Conservation (phyloP, 1,140 invertebrate genomes). For the Harlomillsia oculata region DNA sequence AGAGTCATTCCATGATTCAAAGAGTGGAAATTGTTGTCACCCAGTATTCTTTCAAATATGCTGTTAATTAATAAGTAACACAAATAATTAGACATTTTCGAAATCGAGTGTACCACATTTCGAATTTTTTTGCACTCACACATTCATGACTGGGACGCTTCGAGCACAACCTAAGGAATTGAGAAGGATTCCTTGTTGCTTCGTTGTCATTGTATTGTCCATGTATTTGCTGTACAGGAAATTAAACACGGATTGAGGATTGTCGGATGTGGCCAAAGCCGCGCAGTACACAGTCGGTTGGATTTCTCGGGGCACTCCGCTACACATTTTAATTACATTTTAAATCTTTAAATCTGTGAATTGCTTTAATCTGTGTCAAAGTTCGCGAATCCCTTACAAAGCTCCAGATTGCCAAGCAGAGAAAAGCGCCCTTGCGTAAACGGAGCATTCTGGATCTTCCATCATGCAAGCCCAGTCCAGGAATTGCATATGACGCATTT, state of each 20-base stretch:
- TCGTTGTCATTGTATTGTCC: neutral
- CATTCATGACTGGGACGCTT: neutral
- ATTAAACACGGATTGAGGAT: neutral
- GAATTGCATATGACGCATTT: constrained; percentile 11
- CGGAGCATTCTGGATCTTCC: constrained; percentile 4
- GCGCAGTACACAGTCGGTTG: constrained; percentile 17
- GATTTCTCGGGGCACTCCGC: constrained; percentile 15
- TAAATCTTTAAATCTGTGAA: too few relatives aligned
- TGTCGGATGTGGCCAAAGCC: constrained; percentile 11
- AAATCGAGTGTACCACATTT: too few relatives aligned
- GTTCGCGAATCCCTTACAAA: too few relatives aligned
- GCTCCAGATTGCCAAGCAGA: too few relatives aligned
- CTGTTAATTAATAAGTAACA: neutral
- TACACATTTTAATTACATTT: neutral
- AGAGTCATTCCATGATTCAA: neutral
- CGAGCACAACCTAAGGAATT: constrained; percentile 14
- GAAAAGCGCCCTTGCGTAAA: constrained; percentile 13
- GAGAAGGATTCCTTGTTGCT: constrained; percentile 4
- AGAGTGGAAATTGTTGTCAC: neutral
- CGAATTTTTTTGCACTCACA: constrained; percentile 1
- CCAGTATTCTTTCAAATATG: neutral
- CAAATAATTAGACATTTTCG: neutral
- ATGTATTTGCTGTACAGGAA: constrained; percentile 11
- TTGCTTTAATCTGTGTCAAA: too few relatives aligned
- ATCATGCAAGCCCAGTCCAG: constrained; percentile 22